Conservation (phyloP, 2,888 invertebrate genomes). For the Iselma pallidipennis region DNA sequence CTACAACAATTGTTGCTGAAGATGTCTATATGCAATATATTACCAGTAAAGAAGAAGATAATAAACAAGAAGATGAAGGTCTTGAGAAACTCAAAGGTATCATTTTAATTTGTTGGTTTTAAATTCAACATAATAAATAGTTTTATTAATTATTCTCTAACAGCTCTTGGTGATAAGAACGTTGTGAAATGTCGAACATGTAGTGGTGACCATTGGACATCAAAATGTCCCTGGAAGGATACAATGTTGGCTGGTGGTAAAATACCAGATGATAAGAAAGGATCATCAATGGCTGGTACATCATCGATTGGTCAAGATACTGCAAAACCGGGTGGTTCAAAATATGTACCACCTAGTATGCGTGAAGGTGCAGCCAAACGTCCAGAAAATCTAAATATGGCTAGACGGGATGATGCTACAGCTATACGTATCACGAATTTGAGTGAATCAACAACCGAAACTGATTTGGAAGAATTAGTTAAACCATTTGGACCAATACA, state of each 20-base stretch:
- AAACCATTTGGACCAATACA: slow-evolving; percentile 91
- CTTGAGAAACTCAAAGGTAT: slow-evolving; percentile 80
- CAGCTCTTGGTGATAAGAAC: slow-evolving; percentile 62
- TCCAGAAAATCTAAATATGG: slow-evolving; percentile 66
- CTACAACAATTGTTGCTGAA: slow-evolving; percentile 96
- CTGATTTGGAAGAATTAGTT: slow-evolving; percentile 94
- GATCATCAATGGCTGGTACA: slow-evolving; percentile 31
- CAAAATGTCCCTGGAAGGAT: slow-evolving; percentile 97
- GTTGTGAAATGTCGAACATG: slow-evolving; percentile 88
- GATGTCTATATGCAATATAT: slow-evolving; percentile 95
- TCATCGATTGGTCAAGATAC: slow-evolving; percentile 34
- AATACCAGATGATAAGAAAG: slow-evolving; percentile 61
- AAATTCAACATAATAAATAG: no score
- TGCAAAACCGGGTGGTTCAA: slow-evolving; percentile 59
- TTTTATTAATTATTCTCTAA: no score
- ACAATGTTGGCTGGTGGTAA: slow-evolving; percentile 74
- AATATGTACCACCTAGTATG: slow-evolving; percentile 87
- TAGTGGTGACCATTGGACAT: slow-evolving; percentile 97
- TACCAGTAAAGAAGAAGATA: slow-evolving; percentile 85
- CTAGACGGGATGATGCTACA: slow-evolving; percentile 78
- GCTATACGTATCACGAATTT: slow-evolving; percentile 97
- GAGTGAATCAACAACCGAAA: slow-evolving; percentile 93
- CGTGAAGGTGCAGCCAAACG: slow-evolving; percentile 81
- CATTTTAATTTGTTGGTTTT: neutral
- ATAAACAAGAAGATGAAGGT: slow-evolving; percentile 78